phyloP scores from a whole-genome alignment of 2,888 invertebrate species.

The Proisotoma minuta region DNA sequence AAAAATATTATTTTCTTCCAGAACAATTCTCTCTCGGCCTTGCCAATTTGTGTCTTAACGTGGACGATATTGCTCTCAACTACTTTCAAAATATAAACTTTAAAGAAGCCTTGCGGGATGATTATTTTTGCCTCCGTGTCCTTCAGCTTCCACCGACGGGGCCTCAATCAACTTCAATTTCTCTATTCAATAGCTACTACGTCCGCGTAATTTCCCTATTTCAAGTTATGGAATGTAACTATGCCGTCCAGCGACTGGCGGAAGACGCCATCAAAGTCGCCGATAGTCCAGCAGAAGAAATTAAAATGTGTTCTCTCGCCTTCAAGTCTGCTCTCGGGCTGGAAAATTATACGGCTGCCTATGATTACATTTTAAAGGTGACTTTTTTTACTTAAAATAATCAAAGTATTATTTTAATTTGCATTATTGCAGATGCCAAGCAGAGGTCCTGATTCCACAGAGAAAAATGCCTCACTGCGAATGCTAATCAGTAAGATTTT shows the following conservation, averaged over 20 bases:
- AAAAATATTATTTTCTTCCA: constrained; percentile 15
- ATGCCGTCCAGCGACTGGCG: constrained; percentile 36
- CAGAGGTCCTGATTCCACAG: constrained; percentile 28
- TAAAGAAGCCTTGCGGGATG: constrained; percentile 32
- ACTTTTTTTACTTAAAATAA: neutral
- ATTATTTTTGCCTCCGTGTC: constrained; percentile 38
- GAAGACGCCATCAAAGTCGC: constrained; percentile 32
- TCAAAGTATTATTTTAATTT: neutral
- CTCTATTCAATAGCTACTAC: constrained; percentile 14
- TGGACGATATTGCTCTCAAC: constrained; percentile 30
- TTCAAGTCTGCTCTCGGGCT: constrained; percentile 43
- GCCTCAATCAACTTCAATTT: constrained; percentile 16
- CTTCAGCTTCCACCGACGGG: constrained; percentile 16
- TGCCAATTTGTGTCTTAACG: constrained; percentile 35
- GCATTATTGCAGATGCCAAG: constrained; percentile 27
- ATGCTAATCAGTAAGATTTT: constrained; percentile 38
- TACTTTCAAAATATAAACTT: constrained; percentile 35
- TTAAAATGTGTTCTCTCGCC: constrained; percentile 43
- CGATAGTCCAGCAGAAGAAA: constrained; percentile 16
- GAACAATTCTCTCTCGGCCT: constrained; percentile 40
- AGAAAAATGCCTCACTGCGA: constrained; percentile 42
- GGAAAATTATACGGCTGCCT: constrained; percentile 39
- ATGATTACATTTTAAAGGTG: constrained; percentile 31
- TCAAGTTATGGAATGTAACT: constrained; percentile 38
- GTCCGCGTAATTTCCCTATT: constrained; percentile 40